These are phyloP conservation scores for Forficula auricularia DNA, from an alignment of 1,140 invertebrate species.

Conservation along the genomic window DNA sequence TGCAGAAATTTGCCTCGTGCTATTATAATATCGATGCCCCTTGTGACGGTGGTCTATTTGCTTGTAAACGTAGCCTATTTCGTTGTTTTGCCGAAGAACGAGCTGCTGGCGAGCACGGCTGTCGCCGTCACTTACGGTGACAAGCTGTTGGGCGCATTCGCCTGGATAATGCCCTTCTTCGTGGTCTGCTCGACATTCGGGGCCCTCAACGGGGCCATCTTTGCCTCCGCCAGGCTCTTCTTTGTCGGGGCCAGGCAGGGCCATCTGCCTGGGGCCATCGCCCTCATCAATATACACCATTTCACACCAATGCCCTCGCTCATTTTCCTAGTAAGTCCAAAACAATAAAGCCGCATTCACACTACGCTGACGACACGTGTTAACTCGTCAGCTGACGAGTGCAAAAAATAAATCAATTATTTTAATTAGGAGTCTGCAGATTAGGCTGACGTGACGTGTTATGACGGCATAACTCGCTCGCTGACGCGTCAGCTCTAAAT, in stretches of 20 bases:
- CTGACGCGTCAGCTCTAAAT: too few species aligned
- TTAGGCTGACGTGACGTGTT: too few species aligned
- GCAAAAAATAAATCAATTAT: too few species aligned
- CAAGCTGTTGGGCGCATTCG: conserved; percentile 45
- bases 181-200: conserved; percentile 74
- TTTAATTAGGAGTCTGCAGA: too few species aligned
- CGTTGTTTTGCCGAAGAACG: conserved; percentile 65
- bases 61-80: conserved; percentile 87
- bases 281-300: conserved; percentile 64
- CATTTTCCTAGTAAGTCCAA: conserved; percentile 56
- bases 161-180: conserved; percentile 66
- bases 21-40: conserved; percentile 79
- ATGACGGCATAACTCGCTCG: too few species aligned
- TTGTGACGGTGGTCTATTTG: conserved; percentile 83
- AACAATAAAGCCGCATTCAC: too few species aligned
- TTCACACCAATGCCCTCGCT: conserved; percentile 72
- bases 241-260: conserved; percentile 81
- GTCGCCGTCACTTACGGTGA: conserved; percentile 86
- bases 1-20: conserved; percentile 78
- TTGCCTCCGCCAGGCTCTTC: conserved; percentile 75
- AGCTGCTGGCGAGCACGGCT: conserved; percentile 70
- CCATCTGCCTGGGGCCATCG: conserved; percentile 67
- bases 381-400: too few species aligned
- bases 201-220: conserved; percentile 73
- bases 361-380: too few species aligned